Conservation (phyloP, 1,140 invertebrate species). For the Eumeta japonica region DNA sequence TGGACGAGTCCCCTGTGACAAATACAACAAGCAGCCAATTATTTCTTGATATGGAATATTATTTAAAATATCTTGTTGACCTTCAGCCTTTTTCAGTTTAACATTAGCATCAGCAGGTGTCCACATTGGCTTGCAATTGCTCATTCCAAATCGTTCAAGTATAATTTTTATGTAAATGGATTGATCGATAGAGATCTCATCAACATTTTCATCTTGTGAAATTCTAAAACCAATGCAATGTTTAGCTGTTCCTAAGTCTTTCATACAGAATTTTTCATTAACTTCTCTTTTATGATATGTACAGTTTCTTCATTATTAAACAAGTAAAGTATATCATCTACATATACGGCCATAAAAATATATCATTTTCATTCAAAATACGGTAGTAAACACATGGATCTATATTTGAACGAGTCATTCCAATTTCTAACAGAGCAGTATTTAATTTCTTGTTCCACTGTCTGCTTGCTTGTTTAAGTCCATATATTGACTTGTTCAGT, state of each 20-base stretch:
- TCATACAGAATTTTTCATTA: constrained; percentile 7
- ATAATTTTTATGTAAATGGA: constrained; percentile 4
- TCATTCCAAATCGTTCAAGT: constrained; percentile 13
- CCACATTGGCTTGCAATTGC: constrained; percentile 12
- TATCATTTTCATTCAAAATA: constrained; percentile 4
- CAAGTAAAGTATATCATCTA: constrained; percentile 14
- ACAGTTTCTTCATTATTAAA: constrained; percentile 7
- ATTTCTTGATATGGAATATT: constrained; percentile 17
- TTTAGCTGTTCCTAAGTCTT: constrained; percentile 6
- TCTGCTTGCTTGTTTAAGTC: constrained; percentile 32
- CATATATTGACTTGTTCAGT: constrained; percentile 35
- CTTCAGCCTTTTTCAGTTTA: constrained; percentile 4
- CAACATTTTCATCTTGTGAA: constrained; percentile 2
- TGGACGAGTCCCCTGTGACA: constrained; percentile 24
- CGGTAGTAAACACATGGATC: constrained; percentile 31
- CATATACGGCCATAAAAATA: constrained; percentile 11
- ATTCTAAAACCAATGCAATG: constrained; percentile 8
- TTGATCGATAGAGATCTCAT: no score
- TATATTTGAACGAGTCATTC: constrained; percentile 15
- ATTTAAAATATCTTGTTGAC: not conserved
- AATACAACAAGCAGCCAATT: constrained; percentile 28
- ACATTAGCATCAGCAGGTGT: constrained; percentile 11
- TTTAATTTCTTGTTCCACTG: constrained; percentile 26
- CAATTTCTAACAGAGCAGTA: constrained; percentile 16
- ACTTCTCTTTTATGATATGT: constrained; percentile 6